These are phyloP conservation scores for Gortyna flavago DNA, from an alignment of 2,888 invertebrate species.

Conservation along the genomic window DNA sequence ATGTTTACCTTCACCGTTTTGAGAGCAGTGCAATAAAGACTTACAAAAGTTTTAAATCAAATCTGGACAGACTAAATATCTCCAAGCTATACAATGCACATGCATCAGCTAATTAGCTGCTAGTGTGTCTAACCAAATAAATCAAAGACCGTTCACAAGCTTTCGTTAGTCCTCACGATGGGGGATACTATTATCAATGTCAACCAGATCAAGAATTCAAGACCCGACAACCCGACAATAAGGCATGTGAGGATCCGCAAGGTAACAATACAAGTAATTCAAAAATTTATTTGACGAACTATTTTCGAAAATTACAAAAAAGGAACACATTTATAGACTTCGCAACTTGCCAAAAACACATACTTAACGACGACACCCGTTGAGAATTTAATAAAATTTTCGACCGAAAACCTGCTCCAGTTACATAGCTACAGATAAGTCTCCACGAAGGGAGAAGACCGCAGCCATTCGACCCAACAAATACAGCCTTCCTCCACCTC, in stretches of 20 bases:
- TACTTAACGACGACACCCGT: constrained; percentile 45
- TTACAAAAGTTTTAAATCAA: background rate
- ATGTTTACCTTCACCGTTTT: background rate
- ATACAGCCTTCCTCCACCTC: constrained; percentile 63
- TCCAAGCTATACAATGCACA: too few species aligned
- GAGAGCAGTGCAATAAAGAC: background rate
- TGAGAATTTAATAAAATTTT: constrained; percentile 65
- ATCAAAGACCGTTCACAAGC: background rate
- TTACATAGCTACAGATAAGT: constrained; percentile 73
- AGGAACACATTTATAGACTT: background rate
- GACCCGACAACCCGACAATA: background rate
- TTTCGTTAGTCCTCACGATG: too few species aligned
- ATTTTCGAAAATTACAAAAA: background rate
- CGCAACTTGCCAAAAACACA: constrained; percentile 21
- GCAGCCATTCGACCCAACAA: constrained; percentile 62
- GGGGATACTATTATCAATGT: background rate
- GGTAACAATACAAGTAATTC: background rate
- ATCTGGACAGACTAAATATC: too few species aligned
- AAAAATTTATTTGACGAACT: background rate
- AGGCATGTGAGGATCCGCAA: too few species aligned
- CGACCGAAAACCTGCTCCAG: constrained; percentile 68
- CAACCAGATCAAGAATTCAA: background rate
- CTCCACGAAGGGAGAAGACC: constrained; percentile 68
- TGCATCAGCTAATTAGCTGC: too few species aligned
- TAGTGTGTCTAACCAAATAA: too few species aligned